phyloP scores from a whole-genome alignment of 2,888 invertebrate genomes.

The Pterobdella sp. region DNA sequence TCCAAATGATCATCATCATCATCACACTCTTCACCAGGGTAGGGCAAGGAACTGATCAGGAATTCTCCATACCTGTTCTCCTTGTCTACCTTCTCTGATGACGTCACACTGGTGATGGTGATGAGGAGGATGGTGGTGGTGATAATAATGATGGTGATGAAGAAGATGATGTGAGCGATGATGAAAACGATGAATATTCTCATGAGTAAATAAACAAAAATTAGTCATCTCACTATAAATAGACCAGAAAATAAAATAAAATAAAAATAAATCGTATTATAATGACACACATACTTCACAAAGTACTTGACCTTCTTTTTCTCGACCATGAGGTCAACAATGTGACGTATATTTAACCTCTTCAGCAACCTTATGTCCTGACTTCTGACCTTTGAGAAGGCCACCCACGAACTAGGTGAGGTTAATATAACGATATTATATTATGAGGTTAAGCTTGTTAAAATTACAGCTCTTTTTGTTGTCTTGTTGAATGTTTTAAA shows the following conservation, averaged over 20 bases:
- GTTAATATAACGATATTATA: too few species aligned
- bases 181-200: neutral
- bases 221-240: neutral
- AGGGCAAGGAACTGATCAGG: constrained; percentile 65
- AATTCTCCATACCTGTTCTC: constrained; percentile 68
- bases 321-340: constrained; percentile 75
- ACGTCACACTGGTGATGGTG: constrained; percentile 61
- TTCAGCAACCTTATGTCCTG: constrained; percentile 66
- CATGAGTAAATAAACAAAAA: neutral
- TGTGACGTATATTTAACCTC: constrained; percentile 63
- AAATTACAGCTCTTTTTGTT: too few species aligned
- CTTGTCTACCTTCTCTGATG: constrained; percentile 74
- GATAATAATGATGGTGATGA: neutral
- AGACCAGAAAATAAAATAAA: neutral
- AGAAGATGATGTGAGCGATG: neutral
- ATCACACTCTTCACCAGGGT: constrained; percentile 54
- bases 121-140: neutral
- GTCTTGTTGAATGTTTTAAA: too few species aligned
- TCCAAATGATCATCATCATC: constrained; percentile 14
- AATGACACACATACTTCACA: constrained; percentile 65
- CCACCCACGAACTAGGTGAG: constrained; percentile 44
- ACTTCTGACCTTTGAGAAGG: constrained; percentile 61
- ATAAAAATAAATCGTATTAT: neutral
- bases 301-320: constrained; percentile 74
- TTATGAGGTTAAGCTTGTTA: too few species aligned